Evolutionary conservation across 2,797 vertebrate species (phyloP), one percentile per base, ranked within the genome.

Genomic region (Urophycis tenuis): DNA sequence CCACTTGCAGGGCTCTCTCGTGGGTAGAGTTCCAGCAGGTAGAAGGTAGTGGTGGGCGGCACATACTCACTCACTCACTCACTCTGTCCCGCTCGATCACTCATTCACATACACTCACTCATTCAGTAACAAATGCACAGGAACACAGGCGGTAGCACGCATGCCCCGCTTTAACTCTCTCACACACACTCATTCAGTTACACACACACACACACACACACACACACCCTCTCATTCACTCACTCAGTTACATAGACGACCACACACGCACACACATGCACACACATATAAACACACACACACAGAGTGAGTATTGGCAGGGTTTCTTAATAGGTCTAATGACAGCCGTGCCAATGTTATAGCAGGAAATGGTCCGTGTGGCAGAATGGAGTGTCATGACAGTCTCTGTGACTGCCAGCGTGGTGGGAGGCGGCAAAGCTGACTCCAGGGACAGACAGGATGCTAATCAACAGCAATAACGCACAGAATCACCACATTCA

Each of bases 331-430:
- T 76, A 80, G 25, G 34, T 31, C 31, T 36, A 31, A 17, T 30
- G 36, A 79, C 80, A 81, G 76, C 74, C 29, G 74, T 78, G 78
- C 79, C 77, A 78, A 60, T 71, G 74, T 64, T 0, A 7, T 80
- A 69, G 73, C 74, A 85, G 74, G 34, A 75, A 80, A 81, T 75
- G 77, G 75, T 78, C 81, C 74, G 74, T 78, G 45, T 73, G 76
- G 75, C 25, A 79, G 73, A 79, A 79, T 78, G 3, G 78, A 82
- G 74, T 83, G 77, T 83, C 74, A 73, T 78, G 71, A 77, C 71
- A 71, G 74, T 79, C 76, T 67, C 74, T 77, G 72, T 14, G 14
- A 64, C 31, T 79, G 79, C 74, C 80, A 79, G 32, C 70, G 30
- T 35, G 77, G 19, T 76, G 60, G 75, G 76, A 73, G 45, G 77